Percentiles rank a stretch among this genome's conserved stretches.
phyloP scores from a whole-genome alignment of 2,888 invertebrate species.

The Lymantria dispar region DNA sequence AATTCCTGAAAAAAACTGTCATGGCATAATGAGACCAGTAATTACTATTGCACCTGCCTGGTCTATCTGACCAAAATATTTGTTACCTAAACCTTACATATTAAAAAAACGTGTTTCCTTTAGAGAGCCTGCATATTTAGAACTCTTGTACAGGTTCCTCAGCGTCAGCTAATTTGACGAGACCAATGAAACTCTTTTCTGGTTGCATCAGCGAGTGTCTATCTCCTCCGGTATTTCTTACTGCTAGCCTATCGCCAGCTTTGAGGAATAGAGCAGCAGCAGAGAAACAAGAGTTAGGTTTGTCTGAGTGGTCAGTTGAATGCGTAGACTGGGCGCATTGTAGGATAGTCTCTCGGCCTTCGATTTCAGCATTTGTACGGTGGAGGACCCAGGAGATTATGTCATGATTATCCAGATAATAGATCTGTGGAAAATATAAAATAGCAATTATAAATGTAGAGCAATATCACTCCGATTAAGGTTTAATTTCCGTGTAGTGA shows the following conservation, averaged over 20 bases:
- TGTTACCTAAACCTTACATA: conserved; percentile 6
- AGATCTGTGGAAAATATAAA: conserved; percentile 79
- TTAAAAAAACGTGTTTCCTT: conserved; percentile 1
- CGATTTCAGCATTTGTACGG: conserved; percentile 76
- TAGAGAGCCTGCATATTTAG: conserved; percentile 27
- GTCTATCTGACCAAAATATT: conserved; percentile 6
- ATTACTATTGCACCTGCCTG: conserved; percentile 12
- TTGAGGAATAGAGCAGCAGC: conserved; percentile 85
- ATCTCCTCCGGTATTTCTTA: conserved; percentile 87
- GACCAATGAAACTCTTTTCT: conserved; percentile 92
- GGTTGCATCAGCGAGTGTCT: conserved; percentile 87
- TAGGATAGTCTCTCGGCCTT: conserved; percentile 83
- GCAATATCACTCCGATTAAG: background rate
- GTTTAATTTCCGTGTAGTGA: background rate
- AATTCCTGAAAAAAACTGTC: conserved; percentile 9
- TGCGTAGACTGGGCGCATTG: conserved; percentile 89
- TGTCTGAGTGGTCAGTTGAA: conserved; percentile 73
- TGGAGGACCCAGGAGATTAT: conserved; percentile 89
- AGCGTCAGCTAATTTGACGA: conserved; percentile 87
- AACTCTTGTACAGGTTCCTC: conserved; percentile 63
- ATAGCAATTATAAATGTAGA: background rate
- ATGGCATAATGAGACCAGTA: conserved; percentile 14
- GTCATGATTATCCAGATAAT: conserved; percentile 90
- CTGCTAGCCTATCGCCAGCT: conserved; percentile 85
- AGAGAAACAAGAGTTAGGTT: conserved; percentile 89